Base-by-base conservation (phyloP, 2,888 invertebrate species). In the Andrena bucephala region DNA sequence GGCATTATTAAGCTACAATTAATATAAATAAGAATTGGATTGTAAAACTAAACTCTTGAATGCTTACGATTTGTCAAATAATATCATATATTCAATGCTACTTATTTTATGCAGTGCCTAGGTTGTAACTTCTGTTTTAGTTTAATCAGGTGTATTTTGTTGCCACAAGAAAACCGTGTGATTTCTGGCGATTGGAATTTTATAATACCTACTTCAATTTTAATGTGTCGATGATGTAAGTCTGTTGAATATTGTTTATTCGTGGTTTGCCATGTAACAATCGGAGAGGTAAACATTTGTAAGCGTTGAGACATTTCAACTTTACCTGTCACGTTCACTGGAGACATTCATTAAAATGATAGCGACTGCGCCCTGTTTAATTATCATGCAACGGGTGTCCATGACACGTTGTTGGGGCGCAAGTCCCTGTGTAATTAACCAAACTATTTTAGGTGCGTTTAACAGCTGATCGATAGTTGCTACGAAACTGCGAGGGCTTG, bases 391-490 rank as follows among this genome's bases (percentile, higher is more conserved):
- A 59, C 31, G 36, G 27, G 70, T 65, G 79, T 80, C n/a, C 36
- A 36, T 59, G 79, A 65, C 79, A 70, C 59, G 13, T 33, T 59
- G 63, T 66, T 29, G 36, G 24, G 29, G 57, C 27, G 52, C 59
- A 57, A 57, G 62, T 31, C 48, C 52, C n/a, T 31, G 65, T 42
- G 65, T 66, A 80, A 66, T 80, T 80, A 60, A 66, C 70, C 36
- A 70, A 79, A 79, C 65, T 80, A 79, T 79, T 79, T 79, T 59
- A 79, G 70, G 29, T 70, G 70, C 36, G 65, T 78, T 66, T 79
- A 68, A 63, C 29, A 60, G 31, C 33, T 66, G 31, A 66, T 80
- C 70, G 65, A 80, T 79, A 36, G 79, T 60, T 59, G 65, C 59
- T 50, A 42, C 2, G 52, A 66, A 66, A 60, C 66, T 66, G 27